Base-by-base conservation (phyloP, 2,113 vertebrate species). In the Neolamprologus sp. region DNA sequence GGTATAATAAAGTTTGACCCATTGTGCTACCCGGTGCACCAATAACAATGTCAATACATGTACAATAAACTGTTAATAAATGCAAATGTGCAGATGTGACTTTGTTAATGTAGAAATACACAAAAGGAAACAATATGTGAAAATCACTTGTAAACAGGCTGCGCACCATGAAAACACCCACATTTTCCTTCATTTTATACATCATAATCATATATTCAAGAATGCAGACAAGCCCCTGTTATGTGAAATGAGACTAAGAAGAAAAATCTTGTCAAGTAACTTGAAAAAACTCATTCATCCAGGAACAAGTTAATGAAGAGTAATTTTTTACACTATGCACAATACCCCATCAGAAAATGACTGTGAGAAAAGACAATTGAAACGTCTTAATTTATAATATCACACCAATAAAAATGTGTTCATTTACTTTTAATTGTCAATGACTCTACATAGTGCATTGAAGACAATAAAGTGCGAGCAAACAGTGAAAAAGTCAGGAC, bases 51-150 rank as follows among this genome's bases (percentile, higher is more conserved):
- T 92, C 84, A 85, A 80, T 91, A 87, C 85, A 91, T 92, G 92
- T 94, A 93, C 94, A 95, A 94, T 96, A 96, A 95, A 96, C 75
- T 95, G 93, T 95, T 94, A 93, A 94, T 93, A 95, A 91, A 89
- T 85, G 80, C 47, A 65, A 40, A 17, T 42, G 45, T 83, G 82
- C 40, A 42, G 40, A 33, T 6, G 33, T 91, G 28, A 79, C 78
- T 45, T 47, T 57, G 16, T 63, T 79, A 5, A 47, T 47, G 57
- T 4, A 51, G 19, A 63, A 82, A 65, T 65, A n/a, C 7, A 16
- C 19, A 54, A 53, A 35, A 80, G 12, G 49, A 23, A 35, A 54
- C 7, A 28, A 28, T 75, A 16, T 81, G 49, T 75, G 55, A 55
- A 91, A 88, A 88, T 79, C 5, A 55, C 84, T 91, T 88, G 58